Percentiles rank a stretch among this genome's conserved stretches.
phyloP scores from a whole-genome alignment of 2,113 vertebrate genomes.

The Charina bottae region DNA sequence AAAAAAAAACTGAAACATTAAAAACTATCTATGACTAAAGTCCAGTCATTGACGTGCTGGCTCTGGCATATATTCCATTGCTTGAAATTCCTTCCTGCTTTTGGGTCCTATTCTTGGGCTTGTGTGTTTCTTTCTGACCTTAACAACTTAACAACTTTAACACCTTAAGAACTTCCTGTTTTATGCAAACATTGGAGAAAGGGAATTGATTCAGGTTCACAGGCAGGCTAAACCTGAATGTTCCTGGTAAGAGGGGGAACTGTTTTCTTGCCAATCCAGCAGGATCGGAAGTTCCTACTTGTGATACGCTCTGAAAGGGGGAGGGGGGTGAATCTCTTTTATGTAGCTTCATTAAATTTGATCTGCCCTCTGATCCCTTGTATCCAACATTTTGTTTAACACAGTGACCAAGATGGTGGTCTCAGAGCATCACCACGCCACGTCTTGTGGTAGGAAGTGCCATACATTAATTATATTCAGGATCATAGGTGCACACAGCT shows the following conservation, averaged over 20 bases:
- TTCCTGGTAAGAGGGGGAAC: not conserved
- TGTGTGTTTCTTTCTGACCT: not conserved
- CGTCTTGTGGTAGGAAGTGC: not conserved
- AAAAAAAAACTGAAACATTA: not conserved
- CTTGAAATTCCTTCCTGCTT: not conserved
- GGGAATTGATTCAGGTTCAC: not conserved
- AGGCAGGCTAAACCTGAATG: not conserved
- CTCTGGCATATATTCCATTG: not conserved
- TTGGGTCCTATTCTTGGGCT: not conserved
- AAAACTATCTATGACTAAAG: not conserved
- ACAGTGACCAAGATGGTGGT: not conserved
- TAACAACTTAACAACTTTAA: not conserved
- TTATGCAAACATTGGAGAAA: not conserved
- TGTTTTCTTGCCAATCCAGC: not conserved
- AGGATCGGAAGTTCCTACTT: not conserved
- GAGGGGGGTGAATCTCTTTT: not conserved
- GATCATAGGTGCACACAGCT: not conserved
- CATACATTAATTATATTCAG: not conserved
- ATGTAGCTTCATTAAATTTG: not conserved
- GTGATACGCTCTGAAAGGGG: not conserved
- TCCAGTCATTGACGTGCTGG: not conserved
- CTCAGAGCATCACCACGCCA: not conserved
- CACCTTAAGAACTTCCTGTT: not conserved
- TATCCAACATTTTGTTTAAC: not conserved
- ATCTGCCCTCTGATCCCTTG: not conserved